Evolutionary conservation across 2,888 invertebrate genomes (phyloP), one percentile per base, ranked within the genome.

Genomic region (Acanthacorydalis orientalis): DNA sequence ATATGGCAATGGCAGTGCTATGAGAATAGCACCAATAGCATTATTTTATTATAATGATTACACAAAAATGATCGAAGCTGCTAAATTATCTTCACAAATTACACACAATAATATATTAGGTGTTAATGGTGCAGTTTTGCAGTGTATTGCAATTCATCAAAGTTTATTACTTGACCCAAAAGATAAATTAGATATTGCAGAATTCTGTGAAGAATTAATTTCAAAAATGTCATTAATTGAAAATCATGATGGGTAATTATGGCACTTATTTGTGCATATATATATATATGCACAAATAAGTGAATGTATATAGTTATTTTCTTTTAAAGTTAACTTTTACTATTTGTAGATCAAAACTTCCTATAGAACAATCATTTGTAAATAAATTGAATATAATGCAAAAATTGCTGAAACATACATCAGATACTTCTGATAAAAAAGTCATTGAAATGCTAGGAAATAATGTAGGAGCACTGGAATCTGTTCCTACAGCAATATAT

Each of bases 1-100:
- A 1, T 81, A 70, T 63, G 85, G 84, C n/a, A 85, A 84, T 63
- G 84, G 84, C 1, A 82, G 78, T 41, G 81, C 82, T 1, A 84
- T 85, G 83, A 67, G 84, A 55, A 68, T 81, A 31, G 65, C 78
- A 16, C 84, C 84, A 2, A 63, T 80, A 38, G 73, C 79, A 1
- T 60, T 85, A 41, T 81, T 74, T 60, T 74, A 67, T 53, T 65
- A 70, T 49, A 64, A 68, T 48, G 64, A 73, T 52, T 68, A 70
- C 48, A 58, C 69, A 42, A 57, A 57, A 31, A 64, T 78, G 57
- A 52, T 76, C 11, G 65, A 74, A 23, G 63, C 68, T 23, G 71
- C 72, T 0, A 66, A 56, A 48, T 61, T 69, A 51, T 63, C 67
- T 4, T 70, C 81, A 1, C 57, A 66, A 55, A 59, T 85, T 10